Percentiles rank a stretch among this genome's conserved stretches.
Conservation (phyloP, 2,888 invertebrate species). For the Malachius bipustulatus region DNA sequence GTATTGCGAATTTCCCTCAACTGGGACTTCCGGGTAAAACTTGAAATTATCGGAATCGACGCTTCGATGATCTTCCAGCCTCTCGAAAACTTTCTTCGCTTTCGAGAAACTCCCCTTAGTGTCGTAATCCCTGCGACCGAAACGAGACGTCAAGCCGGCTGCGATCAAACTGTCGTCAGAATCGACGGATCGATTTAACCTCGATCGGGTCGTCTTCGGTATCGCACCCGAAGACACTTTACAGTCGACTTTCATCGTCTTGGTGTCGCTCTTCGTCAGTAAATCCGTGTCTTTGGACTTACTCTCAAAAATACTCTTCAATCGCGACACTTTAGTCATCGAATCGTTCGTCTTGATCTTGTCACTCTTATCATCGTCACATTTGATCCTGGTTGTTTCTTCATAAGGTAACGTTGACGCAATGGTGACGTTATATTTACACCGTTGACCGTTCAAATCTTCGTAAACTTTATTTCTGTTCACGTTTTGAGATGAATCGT, state of each 20-base stretch:
- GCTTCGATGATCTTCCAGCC: slow-evolving; percentile 13
- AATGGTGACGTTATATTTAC: slow-evolving; percentile 6
- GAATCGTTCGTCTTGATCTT: not conserved
- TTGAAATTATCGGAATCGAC: not conserved
- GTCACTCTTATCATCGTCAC: not conserved
- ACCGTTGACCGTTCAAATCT: slow-evolving; percentile 3
- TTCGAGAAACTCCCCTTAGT: slow-evolving; percentile 24
- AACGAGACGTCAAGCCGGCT: too few species aligned
- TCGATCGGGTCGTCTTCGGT: too few species aligned
- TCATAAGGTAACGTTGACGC: too few species aligned
- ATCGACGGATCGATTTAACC: too few species aligned
- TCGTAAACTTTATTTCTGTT: slow-evolving; percentile 7
- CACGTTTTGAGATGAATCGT: too few species aligned
- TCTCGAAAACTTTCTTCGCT: slow-evolving; percentile 27
- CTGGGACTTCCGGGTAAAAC: not conserved
- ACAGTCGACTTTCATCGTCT: too few species aligned
- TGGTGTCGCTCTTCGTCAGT: not conserved
- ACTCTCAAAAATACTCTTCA: slow-evolving; percentile 7
- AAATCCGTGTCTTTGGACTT: not conserved
- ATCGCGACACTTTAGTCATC: not conserved
- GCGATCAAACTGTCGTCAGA: too few species aligned
- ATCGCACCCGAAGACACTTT: too few species aligned
- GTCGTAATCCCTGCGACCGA: too few species aligned
- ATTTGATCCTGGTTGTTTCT: slow-evolving; percentile 1
- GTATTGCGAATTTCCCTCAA: not conserved